These are phyloP conservation scores for Rousettus madagascariensis DNA, from an alignment of 2,797 vertebrate genomes.

Conservation along the genomic window DNA sequence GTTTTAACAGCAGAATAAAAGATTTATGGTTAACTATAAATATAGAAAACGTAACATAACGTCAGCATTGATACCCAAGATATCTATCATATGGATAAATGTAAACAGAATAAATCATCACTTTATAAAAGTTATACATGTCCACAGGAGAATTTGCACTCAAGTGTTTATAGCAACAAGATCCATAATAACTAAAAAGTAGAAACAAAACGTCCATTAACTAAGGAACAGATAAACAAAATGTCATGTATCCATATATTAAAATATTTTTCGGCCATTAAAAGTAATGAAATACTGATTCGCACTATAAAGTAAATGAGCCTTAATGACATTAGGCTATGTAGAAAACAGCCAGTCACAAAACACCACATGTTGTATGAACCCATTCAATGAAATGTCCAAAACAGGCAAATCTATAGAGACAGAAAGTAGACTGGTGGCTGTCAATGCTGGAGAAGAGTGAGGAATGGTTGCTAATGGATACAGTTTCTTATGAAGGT, in stretches of 20 bases:
- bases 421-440: background rate
- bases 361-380: background rate
- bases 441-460: background rate
- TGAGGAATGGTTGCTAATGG: background rate
- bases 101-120: background rate
- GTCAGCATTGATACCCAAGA: background rate
- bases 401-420: background rate
- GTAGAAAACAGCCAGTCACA: background rate
- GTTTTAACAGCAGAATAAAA: background rate
- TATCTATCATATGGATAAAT: background rate
- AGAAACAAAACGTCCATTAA: background rate
- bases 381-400: background rate
- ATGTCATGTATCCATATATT: background rate
- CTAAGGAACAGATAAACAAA: background rate
- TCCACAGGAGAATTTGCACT: background rate
- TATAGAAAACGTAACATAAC: background rate
- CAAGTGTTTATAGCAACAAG: background rate
- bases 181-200: background rate
- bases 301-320: background rate
- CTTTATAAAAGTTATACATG: background rate
- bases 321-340: background rate
- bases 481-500: background rate
- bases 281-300: background rate
- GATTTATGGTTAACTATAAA: background rate
- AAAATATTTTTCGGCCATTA: background rate